Percentiles rank a stretch among this genome's conserved stretches.
Evolutionary conservation across 2,113 vertebrate species (phyloP).

Genomic region (Columbina picui): DNA sequence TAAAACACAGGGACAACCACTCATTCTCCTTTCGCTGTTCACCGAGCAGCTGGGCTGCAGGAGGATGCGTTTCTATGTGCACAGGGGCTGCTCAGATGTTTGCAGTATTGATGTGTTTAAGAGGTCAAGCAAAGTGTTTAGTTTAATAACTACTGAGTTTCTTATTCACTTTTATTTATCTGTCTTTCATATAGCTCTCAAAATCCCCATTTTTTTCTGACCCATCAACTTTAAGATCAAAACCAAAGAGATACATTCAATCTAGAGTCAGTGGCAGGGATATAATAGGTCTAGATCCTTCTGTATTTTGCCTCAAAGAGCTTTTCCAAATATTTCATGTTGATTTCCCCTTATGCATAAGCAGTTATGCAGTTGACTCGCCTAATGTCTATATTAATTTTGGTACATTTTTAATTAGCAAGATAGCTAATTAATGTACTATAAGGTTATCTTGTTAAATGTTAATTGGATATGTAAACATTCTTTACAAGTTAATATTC

Average conservation of each 20-base stretch:
- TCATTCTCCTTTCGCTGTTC: conserved; percentile 1
- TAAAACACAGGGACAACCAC: neutral
- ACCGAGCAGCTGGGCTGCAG: neutral
- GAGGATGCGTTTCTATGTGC: accelerated
- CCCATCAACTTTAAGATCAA: neutral
- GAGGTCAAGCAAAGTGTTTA: neutral
- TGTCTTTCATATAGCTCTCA: neutral
- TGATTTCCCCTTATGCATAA: neutral
- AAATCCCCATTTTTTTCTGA: neutral
- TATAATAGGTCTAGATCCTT: neutral
- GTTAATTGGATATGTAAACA: conserved; percentile 77
- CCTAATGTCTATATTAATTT: conserved; percentile 62
- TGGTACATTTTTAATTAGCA: conserved; percentile 62
- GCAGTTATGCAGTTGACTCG: conserved; percentile 10
- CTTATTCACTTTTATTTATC: neutral
- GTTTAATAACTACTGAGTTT: neutral
- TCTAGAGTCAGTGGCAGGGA: neutral
- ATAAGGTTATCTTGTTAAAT: conserved; percentile 72
- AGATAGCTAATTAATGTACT: conserved; percentile 64
- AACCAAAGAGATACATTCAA: neutral
- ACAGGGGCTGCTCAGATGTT: neutral
- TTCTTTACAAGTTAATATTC: conserved; percentile 69
- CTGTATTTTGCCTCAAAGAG: neutral
- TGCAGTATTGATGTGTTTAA: neutral
- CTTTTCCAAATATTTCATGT: neutral